Evolutionary conservation across 37 sponge, comb jelly and placozoan genomes (phyloP), one percentile per base, ranked within the genome.

Genomic region (Beroe forskalii): DNA sequence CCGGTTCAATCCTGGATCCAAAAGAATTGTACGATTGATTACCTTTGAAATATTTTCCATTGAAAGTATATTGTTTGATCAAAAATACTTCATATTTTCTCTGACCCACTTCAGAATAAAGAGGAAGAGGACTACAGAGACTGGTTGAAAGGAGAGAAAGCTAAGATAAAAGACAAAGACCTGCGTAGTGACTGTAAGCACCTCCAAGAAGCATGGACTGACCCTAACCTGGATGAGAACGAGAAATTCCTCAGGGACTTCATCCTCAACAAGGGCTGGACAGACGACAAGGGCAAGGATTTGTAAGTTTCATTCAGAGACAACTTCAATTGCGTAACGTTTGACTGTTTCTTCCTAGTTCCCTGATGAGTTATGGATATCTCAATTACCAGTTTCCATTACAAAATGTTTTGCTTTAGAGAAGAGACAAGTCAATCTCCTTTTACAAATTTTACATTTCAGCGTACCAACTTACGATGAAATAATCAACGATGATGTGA

Each of bases 181-280:
- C 67, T 66, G 60, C 89, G 35, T 39, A 90, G 40, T 89, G 63
- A 90, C 93, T 90, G 93, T 67, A 75, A 93, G 30, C 42, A 92
- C 90, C 76, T 90, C 14, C 76, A 90, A 67, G 61, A 67, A 0
- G 92, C 72, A 60, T 97, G 98, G 98, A 91, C 91, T 17, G 92
- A 94, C 40, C 95, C 96, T 0, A 38, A 90, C 37, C 91, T 97
- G 20, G 90, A 90, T 27, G 64, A 90, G 32, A 95, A 92, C 9
- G 98, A 97, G 67, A 32, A 36, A 41, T 97, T 96, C 89, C 92
- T 97, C 36, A 91, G 98, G 39, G 98, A 97, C 80, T 97, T 94
- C 92, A 93, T 97, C 28, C 91, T 97, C 38, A 94, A 97, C 67
- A 93, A 89, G 67, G 94, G 94, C 0, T 94, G 94, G 67, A n/a